Conservation (phyloP, 2,888 invertebrate genomes). For the Acronicta psi region DNA sequence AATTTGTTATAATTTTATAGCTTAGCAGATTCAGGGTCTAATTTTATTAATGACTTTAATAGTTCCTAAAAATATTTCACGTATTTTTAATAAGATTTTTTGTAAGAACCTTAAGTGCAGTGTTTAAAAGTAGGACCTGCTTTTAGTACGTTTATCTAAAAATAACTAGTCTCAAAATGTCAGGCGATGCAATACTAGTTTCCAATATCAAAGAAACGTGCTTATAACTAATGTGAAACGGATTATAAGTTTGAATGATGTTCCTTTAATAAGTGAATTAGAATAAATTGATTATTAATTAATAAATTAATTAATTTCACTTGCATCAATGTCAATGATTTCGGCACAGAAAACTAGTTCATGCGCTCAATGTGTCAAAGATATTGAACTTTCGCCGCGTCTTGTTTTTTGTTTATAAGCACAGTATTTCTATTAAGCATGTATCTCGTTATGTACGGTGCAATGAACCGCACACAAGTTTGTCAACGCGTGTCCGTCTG, state of each 20-base stretch:
- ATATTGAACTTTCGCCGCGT: constrained; percentile 72
- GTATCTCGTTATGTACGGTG: constrained; percentile 54
- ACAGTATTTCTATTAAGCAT: constrained; percentile 43
- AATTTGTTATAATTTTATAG: too few species aligned
- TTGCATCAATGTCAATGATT: constrained; percentile 55
- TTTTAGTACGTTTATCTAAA: constrained; percentile 8
- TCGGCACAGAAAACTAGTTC: constrained; percentile 66
- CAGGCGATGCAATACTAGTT: background rate
- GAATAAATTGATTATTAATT: too few species aligned
- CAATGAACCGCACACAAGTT: constrained; percentile 56
- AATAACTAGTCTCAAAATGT: constrained; percentile 4
- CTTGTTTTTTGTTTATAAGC: constrained; percentile 59
- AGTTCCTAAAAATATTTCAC: too few species aligned
- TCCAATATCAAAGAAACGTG: constrained; percentile 11
- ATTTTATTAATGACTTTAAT: too few species aligned
- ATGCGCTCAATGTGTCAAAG: constrained; percentile 62
- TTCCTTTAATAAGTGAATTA: constrained; percentile 6
- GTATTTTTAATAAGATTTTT: too few species aligned
- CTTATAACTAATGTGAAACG: constrained; percentile 8
- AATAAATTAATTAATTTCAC: constrained; percentile 51
- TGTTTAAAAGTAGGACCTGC: too few species aligned
- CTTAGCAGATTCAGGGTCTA: too few species aligned
- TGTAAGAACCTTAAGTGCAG: too few species aligned
- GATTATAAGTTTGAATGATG: constrained; percentile 21
- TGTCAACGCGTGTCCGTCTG: constrained; percentile 60